Percentiles rank a stretch among this genome's conserved stretches.
These are phyloP conservation scores for Phyllotreta striolata DNA, from an alignment of 2,888 invertebrate species.

Conservation along the genomic window DNA sequence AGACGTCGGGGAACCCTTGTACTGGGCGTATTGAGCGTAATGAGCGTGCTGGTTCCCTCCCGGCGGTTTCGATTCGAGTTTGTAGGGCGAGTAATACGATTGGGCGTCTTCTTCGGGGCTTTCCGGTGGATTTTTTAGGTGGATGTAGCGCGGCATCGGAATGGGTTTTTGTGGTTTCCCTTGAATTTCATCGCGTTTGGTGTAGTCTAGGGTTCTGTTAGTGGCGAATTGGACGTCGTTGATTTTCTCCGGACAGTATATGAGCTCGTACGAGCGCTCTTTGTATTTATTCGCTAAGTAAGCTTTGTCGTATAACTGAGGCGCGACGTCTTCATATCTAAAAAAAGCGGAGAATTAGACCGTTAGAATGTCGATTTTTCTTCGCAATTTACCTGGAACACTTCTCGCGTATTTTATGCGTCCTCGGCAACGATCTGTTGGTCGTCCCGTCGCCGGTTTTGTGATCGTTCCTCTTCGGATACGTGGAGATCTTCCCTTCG, in stretches of 20 bases:
- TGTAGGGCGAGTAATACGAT: slow-evolving; percentile 41
- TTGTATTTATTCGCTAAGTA: slow-evolving; percentile 22
- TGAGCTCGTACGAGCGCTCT: slow-evolving; percentile 57
- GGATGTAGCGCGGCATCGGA: no score
- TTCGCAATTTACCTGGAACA: slow-evolving; percentile 13
- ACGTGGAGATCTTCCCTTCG: slow-evolving; percentile 52
- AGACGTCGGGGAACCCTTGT: no score
- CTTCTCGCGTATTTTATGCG: slow-evolving; percentile 52
- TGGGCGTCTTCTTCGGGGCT: slow-evolving; percentile 58
- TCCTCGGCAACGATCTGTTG: slow-evolving; percentile 57
- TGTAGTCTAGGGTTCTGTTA: slow-evolving; percentile 54
- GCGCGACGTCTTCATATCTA: slow-evolving; percentile 17
- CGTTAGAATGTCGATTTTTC: no score
- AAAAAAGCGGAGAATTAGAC: slow-evolving; percentile 5
- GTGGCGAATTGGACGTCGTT: slow-evolving; percentile 59
- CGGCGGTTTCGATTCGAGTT: no score
- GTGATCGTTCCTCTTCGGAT: slow-evolving; percentile 50
- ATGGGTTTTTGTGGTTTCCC: slow-evolving; percentile 50
- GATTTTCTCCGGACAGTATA: slow-evolving; percentile 57
- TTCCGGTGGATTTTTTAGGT: slow-evolving; percentile 62
- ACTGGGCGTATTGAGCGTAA: no score
- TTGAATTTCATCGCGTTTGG: slow-evolving; percentile 48
- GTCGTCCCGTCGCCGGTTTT: slow-evolving; percentile 51
- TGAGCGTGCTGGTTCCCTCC: no score
- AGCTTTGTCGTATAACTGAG: slow-evolving; percentile 19